phyloP scores from a whole-genome alignment of 2,113 vertebrate genomes.

The Beaufortia kweichowensis region DNA sequence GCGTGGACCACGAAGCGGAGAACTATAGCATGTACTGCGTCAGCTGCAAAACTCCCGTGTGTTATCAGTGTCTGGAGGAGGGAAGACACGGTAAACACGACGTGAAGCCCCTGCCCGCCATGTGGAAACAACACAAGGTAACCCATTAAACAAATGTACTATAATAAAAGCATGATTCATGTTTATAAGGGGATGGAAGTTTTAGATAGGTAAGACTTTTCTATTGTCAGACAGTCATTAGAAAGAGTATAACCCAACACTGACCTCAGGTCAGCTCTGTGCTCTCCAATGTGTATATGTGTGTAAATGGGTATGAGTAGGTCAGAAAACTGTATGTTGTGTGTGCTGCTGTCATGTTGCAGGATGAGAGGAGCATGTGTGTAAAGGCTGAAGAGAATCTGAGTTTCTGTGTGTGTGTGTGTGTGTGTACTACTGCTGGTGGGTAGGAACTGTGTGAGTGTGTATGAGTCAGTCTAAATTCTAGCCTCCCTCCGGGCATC shows the following conservation, averaged over 20 bases:
- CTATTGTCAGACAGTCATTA: not conserved
- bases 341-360: not conserved
- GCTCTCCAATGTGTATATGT: too few species aligned
- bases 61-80: slow-evolving; percentile 89
- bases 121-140: slow-evolving; percentile 99
- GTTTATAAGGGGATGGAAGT: too few species aligned
- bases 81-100: slow-evolving; percentile 89
- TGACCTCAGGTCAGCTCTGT: too few species aligned
- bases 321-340: not conserved
- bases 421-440: slow-evolving; percentile 20
- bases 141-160: slow-evolving; percentile 49
- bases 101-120: slow-evolving; percentile 83
- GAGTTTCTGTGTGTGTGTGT: slow-evolving; percentile 18
- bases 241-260: not conserved
- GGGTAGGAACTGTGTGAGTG: slow-evolving; percentile 25
- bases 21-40: slow-evolving; percentile 92
- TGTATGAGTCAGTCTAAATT: slow-evolving; percentile 48
- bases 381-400: slow-evolving; percentile 19
- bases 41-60: slow-evolving; percentile 86
- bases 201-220: too few species aligned
- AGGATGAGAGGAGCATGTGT: slow-evolving; percentile 12
- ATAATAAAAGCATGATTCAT: too few species aligned
- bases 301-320: not conserved
- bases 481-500: slow-evolving; percentile 15
- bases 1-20: slow-evolving; percentile 92